Evolutionary conservation across 2,797 vertebrate genomes (phyloP).

Genomic region (Alfaro cultratus): DNA sequence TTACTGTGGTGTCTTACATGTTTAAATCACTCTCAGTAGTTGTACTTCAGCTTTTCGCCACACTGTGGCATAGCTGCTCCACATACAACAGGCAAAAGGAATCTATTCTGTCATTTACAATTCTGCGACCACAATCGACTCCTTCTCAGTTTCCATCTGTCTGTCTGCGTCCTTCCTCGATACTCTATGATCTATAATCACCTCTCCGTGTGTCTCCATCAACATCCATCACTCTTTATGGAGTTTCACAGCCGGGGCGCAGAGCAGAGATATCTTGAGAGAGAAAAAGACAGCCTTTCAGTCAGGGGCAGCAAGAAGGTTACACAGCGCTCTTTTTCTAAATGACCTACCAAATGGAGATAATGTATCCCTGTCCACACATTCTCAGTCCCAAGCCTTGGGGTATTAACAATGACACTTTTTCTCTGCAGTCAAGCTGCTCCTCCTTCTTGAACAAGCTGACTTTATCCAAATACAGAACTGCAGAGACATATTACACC

Average conservation of each 20-base stretch:
- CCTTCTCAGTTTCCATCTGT: slow-evolving; percentile 33
- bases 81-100: slow-evolving; percentile 18
- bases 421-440: slow-evolving; percentile 17
- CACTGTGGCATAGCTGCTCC: slow-evolving; percentile 64
- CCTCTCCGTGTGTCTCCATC: slow-evolving; percentile 69
- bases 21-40: not conserved
- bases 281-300: slow-evolving; percentile 55
- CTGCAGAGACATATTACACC: slow-evolving; percentile 7
- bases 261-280: slow-evolving; percentile 46
- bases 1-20: not conserved
- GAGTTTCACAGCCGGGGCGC: slow-evolving; percentile 66
- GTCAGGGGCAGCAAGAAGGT: slow-evolving; percentile 70
- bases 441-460: slow-evolving; percentile 40
- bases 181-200: slow-evolving; percentile 76
- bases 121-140: slow-evolving; percentile 31
- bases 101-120: slow-evolving; percentile 31
- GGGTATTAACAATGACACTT: slow-evolving; percentile 39
- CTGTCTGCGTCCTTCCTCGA: slow-evolving; percentile 56
- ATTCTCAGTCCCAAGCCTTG: slow-evolving; percentile 40
- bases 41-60: slow-evolving; percentile 53
- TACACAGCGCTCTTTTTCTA: slow-evolving; percentile 66
- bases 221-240: slow-evolving; percentile 76
- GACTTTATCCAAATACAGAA: slow-evolving; percentile 21
- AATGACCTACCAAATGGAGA: slow-evolving; percentile 69
- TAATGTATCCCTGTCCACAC: slow-evolving; percentile 58